phyloP scores from a whole-genome alignment of 2,797 vertebrate genomes.

The Artibeus lituratus region DNA sequence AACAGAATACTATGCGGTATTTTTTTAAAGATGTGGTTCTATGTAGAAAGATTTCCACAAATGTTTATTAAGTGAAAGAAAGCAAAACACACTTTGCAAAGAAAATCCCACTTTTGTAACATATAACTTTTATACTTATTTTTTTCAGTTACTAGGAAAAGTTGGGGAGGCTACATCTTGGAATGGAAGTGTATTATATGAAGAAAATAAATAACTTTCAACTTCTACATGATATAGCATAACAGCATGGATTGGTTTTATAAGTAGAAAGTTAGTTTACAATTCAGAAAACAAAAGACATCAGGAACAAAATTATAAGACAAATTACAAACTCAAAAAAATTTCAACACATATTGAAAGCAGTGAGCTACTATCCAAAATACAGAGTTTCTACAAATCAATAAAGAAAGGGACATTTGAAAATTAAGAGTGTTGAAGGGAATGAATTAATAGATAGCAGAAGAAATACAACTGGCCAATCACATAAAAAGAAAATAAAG shows the following conservation, averaged over 20 bases:
- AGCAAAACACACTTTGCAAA: neutral
- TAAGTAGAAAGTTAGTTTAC: constrained; percentile 10
- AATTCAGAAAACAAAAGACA: constrained; percentile 26
- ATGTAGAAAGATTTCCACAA: neutral
- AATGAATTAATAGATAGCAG: neutral
- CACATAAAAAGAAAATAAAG: neutral
- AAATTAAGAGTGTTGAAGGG: neutral
- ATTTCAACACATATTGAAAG: neutral
- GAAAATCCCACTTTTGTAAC: neutral
- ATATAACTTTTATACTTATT: neutral
- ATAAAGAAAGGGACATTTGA: neutral
- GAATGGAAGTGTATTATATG: neutral
- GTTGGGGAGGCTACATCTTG: neutral
- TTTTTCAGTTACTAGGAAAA: constrained; percentile 11
- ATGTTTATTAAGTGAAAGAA: constrained; percentile 1
- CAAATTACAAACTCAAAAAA: neutral
- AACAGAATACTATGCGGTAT: neutral
- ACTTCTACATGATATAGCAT: neutral
- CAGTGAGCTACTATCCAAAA: neutral
- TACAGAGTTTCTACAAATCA: neutral
- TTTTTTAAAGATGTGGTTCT: neutral
- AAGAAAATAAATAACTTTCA: neutral
- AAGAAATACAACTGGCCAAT: neutral
- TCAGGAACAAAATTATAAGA: neutral
- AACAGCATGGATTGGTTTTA: neutral